Base-by-base conservation (phyloP, 1,140 invertebrate species). In the Bombus sibiricus region DNA sequence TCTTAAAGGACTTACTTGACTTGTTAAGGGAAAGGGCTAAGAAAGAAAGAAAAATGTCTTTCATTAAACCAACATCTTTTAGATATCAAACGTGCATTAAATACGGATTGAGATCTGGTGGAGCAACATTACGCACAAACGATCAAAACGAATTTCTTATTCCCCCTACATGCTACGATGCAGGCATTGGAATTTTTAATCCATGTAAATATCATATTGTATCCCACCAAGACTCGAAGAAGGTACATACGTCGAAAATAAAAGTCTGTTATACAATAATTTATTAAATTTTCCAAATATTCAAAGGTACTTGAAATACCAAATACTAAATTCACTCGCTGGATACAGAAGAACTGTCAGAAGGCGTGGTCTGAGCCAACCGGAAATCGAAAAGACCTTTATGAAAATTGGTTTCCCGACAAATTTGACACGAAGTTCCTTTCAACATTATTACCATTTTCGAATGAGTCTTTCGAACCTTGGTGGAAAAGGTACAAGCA, bases 331-430 rank as follows among this genome's bases (percentile, higher is more conserved):
- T 95, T 96, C 81, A 94, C 94, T 59, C 90, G 93, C 72, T 96
- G 96, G 96, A 96, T 97, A 86, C 83, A 93, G 28, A 90, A 94
- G 0, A 94, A 96, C 90, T 96, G 96, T 86, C 94, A 96, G 32
- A 95, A 94, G 32, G 93, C 92, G 15, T 94, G 93, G 92, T 91
- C 93, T 41, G 88, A 94, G 75, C 92, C 93, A 13, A 87, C 94
- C 0, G 96, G 96, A 1, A 95, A 96, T 72, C 92, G 94, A 0
- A 91, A 91, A 43, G 94, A 96, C 71, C 91, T 96, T 3, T 96
- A 96, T 82, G 95, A 96, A 92, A 92, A 95, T 72, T 96, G 96
- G 96, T 86, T 77, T n/a, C 28, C 53, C 9, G n/a, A 15, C 13
- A 32, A 74, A 64, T 71, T 64, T 59, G 53, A 81, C 22, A 12